Conservation (phyloP, 2,888 invertebrate species). For the Lithophane socia region DNA sequence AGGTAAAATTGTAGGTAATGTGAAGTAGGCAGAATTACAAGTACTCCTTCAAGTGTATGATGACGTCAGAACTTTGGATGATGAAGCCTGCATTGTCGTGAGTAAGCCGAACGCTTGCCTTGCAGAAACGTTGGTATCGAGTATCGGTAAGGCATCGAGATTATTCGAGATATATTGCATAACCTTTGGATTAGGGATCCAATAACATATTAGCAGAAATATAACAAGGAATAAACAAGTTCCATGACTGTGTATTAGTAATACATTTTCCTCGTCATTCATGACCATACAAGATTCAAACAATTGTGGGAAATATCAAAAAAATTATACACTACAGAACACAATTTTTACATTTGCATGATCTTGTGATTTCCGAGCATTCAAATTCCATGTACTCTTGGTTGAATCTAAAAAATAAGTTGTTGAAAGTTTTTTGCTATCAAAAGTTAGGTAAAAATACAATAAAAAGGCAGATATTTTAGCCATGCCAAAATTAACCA, state of each 20-base stretch:
- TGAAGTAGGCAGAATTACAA: not conserved
- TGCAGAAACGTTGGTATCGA: conserved; percentile 9
- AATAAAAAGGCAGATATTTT: not conserved
- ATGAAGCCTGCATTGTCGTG: conserved; percentile 1
- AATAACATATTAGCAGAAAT: conserved; percentile 32
- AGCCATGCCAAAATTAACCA: not conserved
- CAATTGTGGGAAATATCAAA: conserved; percentile 66
- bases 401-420: not conserved
- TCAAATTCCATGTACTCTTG: not conserved
- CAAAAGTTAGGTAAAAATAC: not conserved
- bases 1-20: not conserved
- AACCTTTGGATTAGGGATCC: conserved; percentile 10
- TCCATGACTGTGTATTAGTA: conserved; percentile 16
- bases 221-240: conserved; percentile 35
- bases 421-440: not conserved
- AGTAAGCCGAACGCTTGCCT: not conserved
- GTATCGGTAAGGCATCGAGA: not conserved
- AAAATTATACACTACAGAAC: conserved; percentile 22
- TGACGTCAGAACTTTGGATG: conserved; percentile 12
- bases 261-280: conserved; percentile 42
- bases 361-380: conserved; percentile 20
- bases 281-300: conserved; percentile 51
- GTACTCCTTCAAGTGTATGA: not conserved
- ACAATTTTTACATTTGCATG: conserved; percentile 18
- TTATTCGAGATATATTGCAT: conserved; percentile 27